These are phyloP conservation scores for Rhamphomyia laevipes DNA, from an alignment of 2,888 invertebrate species.

Conservation along the genomic window DNA sequence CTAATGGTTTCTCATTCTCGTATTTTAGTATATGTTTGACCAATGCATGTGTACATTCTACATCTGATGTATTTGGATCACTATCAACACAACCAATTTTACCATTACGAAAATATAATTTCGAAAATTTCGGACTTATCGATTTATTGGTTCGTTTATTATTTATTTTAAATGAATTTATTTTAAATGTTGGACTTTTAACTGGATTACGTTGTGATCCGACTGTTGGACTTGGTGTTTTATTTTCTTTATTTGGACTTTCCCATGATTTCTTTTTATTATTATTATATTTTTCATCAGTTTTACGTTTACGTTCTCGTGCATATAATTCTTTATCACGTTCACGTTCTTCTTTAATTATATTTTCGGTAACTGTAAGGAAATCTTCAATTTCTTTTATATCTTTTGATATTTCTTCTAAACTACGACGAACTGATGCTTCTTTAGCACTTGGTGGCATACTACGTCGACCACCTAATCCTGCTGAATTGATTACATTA, in stretches of 20 bases:
- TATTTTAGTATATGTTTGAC: constrained; percentile 35
- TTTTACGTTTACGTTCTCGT: constrained; percentile 17
- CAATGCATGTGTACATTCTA: constrained; percentile 35
- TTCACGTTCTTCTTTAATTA: constrained; percentile 30
- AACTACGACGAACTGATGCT: constrained; percentile 30
- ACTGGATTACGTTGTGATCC: constrained; percentile 15
- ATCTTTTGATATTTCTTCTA: constrained; percentile 37
- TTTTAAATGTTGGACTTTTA: constrained; percentile 29
- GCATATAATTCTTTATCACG: constrained; percentile 24
- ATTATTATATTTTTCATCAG: constrained; percentile 15
- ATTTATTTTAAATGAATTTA: constrained; percentile 33
- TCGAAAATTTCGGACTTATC: constrained; percentile 31
- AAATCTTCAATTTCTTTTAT: constrained; percentile 37
- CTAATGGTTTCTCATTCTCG: constrained; percentile 35
- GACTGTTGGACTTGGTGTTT: constrained; percentile 26
- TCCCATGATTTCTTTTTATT: constrained; percentile 11
- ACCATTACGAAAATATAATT: constrained; percentile 35
- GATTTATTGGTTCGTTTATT: constrained; percentile 20
- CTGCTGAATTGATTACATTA: constrained; percentile 29
- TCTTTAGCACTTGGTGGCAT: constrained; percentile 32
- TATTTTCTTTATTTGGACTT: constrained; percentile 31
- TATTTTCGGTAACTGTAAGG: constrained; percentile 33
- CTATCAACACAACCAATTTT: constrained; percentile 36
- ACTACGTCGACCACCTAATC: constrained; percentile 23
- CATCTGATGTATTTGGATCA: constrained; percentile 31